Conservation (phyloP, 2,888 invertebrate genomes). For the Poecilobothrus nobilitatus region DNA sequence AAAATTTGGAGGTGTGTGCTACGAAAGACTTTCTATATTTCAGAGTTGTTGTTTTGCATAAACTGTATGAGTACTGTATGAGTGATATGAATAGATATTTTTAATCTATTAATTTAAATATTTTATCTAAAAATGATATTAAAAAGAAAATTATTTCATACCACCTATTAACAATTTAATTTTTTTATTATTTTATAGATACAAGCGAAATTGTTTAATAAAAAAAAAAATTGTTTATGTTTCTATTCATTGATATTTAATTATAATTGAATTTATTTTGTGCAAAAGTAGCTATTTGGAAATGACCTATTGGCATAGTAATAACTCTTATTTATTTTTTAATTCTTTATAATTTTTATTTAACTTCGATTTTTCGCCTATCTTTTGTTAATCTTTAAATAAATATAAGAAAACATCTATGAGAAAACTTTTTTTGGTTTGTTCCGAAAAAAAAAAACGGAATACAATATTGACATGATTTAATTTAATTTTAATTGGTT, state of each 20-base stretch:
- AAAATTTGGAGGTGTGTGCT: too few relatives aligned
- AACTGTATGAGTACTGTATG: too few relatives aligned
- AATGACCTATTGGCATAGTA: background rate
- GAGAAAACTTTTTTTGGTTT: background rate
- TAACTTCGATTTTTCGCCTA: background rate
- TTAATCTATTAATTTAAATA: too few relatives aligned
- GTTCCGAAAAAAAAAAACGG: background rate
- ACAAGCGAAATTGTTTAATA: too few relatives aligned
- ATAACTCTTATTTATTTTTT: background rate
- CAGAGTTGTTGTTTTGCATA: too few relatives aligned
- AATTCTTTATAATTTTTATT: background rate
- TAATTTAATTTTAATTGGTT: slow-evolving; percentile 3
- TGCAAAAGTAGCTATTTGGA: background rate
- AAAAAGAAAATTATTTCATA: too few relatives aligned
- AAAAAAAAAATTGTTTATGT: too few relatives aligned
- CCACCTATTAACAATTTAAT: too few relatives aligned
- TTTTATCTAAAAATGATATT: too few relatives aligned
- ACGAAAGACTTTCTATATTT: too few relatives aligned
- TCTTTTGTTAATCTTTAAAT: background rate
- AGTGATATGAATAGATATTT: too few relatives aligned
- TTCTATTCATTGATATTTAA: background rate
- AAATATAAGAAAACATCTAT: background rate
- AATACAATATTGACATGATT: background rate
- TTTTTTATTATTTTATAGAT: too few relatives aligned
- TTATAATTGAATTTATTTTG: background rate